Evolutionary conservation across 2,888 invertebrate species (phyloP), one percentile per base, ranked within the genome.

Genomic region (Bembecia ichneumoniformis): DNA sequence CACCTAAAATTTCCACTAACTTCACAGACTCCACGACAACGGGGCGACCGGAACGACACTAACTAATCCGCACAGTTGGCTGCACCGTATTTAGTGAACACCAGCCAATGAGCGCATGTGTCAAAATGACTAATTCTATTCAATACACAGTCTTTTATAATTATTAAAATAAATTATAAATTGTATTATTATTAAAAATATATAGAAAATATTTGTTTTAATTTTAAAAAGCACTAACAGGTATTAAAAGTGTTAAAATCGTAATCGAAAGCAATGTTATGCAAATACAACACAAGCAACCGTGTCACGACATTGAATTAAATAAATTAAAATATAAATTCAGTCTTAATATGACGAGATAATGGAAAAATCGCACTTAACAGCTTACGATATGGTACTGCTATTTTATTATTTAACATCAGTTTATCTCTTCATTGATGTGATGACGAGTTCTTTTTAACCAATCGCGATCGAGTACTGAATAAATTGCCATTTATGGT

Each of bases 401-500:
- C 3, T 9, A 28, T 28, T 28, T 28, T 28, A 9, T 28, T 28
- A 28, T 28, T 28, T 7, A 28, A 28, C 7, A 28, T 28, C 9
- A 28, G 28, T 28, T 28, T 9, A 28, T 28, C 28, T 28, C 28
- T 28, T 5, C 28, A 28, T 7, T 7, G 20, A 28, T 9, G 28
- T 28, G 28, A 9, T 9, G 28, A 28, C 7, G 28, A 28, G 28
- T 28, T 28, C 28, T 28, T 59, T 68, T 74, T 71, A 71, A 67
- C 90, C 90, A 90, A 90, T 90, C 81, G 84, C 71, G 72, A 69
- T 70, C 70, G 74, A 73, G 84, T 77, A 82, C 87, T 82, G 71
- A 77, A 76, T 80, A 88, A 87, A 90, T 90, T 90, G 86, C 90
- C 90, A 83, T 90, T 88, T 89, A 90, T 77, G 90, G 90, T 76